Conservation (phyloP, 2,797 vertebrate genomes). For the Crenichthys baileyi region DNA sequence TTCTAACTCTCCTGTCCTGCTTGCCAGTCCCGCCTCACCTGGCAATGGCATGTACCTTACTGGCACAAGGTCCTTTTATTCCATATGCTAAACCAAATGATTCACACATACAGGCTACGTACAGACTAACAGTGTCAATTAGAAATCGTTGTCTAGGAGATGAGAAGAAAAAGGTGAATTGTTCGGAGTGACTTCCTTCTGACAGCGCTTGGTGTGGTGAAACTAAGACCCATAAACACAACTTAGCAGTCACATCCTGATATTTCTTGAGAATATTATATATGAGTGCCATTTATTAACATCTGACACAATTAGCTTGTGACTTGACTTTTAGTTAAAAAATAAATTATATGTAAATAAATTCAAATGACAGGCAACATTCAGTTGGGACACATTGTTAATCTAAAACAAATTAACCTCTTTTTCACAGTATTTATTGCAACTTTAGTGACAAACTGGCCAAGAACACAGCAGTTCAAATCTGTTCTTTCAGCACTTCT, state of each 20-base stretch:
- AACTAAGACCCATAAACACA: background rate
- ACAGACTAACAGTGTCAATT: background rate
- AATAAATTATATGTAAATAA: slow-evolving; percentile 44
- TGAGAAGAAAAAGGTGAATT: background rate
- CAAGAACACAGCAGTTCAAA: slow-evolving; percentile 56
- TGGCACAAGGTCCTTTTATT: background rate
- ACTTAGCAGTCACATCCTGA: slow-evolving; percentile 43
- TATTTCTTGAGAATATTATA: slow-evolving; percentile 14
- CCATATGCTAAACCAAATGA: background rate
- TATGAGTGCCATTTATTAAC: background rate
- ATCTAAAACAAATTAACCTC: slow-evolving; percentile 22
- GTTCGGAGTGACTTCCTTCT: background rate
- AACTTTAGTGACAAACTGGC: slow-evolving; percentile 33
- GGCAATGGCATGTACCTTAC: background rate
- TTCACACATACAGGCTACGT: background rate
- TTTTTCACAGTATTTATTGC: slow-evolving; percentile 31
- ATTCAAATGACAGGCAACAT: background rate
- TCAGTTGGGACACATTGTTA: slow-evolving; percentile 13
- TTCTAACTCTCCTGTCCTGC: background rate
- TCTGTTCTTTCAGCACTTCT: slow-evolving; percentile 57
- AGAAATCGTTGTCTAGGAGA: background rate
- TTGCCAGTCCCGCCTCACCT: no score
- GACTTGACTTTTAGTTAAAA: background rate
- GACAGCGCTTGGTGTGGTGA: background rate
- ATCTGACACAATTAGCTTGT: background rate